Conservation (phyloP, 2,888 invertebrate genomes). For the Heliconius erato region DNA sequence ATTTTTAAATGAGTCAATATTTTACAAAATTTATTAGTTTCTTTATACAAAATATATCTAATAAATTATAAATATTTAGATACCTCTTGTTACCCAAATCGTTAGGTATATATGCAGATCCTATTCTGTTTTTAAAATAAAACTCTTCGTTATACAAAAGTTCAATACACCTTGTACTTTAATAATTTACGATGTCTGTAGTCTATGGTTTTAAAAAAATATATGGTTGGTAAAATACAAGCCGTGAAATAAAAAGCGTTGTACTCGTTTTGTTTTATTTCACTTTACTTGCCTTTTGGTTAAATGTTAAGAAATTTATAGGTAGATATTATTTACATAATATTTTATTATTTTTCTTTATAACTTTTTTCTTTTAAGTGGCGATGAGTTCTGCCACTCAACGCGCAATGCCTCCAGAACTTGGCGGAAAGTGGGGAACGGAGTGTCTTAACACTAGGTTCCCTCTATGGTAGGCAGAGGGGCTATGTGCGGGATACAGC, state of each 20-base stretch:
- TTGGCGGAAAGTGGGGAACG: too few species aligned
- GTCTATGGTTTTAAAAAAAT: constrained; percentile 13
- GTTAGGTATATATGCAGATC: too few species aligned
- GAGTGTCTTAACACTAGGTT: too few species aligned
- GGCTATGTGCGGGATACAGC: too few species aligned
- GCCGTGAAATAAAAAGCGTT: constrained; percentile 2
- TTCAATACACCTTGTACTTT: constrained; percentile 20
- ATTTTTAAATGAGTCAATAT: background rate
- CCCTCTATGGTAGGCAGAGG: too few species aligned
- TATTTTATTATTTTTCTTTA: too few species aligned
- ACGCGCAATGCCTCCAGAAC: too few species aligned
- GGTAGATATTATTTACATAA: too few species aligned
- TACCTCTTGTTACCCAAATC: background rate
- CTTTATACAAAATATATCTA: background rate
- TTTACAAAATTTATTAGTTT: background rate
- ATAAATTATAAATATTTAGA: background rate
- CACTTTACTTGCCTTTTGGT: background rate
- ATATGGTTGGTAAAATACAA: constrained; percentile 11
- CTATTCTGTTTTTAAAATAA: background rate
- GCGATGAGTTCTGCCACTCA: too few species aligned
- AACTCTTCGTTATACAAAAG: background rate
- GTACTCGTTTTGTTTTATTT: background rate
- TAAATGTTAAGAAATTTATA: background rate
- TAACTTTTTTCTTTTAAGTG: too few species aligned
- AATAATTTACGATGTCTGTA: constrained; percentile 19